Conservation (phyloP, 2,888 invertebrate species). For the Dendrolimus pini region DNA sequence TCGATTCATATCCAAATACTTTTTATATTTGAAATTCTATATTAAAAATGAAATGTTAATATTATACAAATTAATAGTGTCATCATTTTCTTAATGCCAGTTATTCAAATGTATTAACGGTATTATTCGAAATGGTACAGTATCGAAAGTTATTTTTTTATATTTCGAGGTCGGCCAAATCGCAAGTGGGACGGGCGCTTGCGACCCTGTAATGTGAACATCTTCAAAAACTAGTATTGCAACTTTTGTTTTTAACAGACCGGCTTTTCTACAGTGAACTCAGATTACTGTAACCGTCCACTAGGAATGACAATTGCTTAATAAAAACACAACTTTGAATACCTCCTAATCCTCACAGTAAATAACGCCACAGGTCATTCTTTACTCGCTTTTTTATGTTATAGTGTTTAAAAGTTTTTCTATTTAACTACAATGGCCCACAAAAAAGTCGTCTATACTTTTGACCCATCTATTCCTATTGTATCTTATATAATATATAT, state of each 20-base stretch:
- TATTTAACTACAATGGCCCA: no score
- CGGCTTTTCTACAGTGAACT: conserved; percentile 22
- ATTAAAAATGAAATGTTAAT: neutral
- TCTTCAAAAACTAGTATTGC: conserved; percentile 63
- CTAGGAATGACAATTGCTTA: no score
- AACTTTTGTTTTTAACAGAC: conserved; percentile 66
- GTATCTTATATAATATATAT: no score
- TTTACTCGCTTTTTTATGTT: no score
- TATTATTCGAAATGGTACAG: conserved; percentile 14
- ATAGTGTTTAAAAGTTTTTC: no score
- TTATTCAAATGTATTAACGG: neutral
- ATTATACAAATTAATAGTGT: conserved; percentile 2
- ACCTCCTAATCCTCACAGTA: no score
- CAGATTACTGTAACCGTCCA: no score
- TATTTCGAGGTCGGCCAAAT: conserved; percentile 51
- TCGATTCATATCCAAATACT: conserved; percentile 3
- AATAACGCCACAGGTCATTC: no score
- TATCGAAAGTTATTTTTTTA: conserved; percentile 43
- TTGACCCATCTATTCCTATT: no score
- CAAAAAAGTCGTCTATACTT: no score
- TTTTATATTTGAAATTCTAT: conserved; percentile 1
- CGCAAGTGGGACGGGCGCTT: conserved; percentile 41
- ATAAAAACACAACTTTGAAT: no score
- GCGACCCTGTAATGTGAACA: conserved; percentile 46
- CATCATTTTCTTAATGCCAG: conserved; percentile 4